phyloP scores from a whole-genome alignment of 2,113 vertebrate genomes.

The Promerops cafer region DNA sequence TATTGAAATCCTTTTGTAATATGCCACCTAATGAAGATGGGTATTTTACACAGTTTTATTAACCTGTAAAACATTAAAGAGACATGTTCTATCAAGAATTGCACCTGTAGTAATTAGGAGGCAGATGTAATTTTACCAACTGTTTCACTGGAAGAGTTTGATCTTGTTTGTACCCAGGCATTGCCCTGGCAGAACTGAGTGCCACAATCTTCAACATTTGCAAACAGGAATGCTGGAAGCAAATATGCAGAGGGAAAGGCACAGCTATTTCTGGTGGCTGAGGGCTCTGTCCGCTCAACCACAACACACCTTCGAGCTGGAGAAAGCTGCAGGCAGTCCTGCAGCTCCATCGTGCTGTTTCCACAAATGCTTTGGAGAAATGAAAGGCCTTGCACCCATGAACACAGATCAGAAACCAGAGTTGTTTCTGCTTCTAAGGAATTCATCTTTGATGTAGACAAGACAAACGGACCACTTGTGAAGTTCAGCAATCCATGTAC shows the following conservation, averaged over 20 bases:
- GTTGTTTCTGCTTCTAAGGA: neutral
- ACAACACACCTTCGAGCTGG: neutral
- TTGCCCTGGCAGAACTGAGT: neutral
- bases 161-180: neutral
- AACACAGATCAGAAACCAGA: neutral
- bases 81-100: neutral
- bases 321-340: neutral
- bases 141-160: neutral
- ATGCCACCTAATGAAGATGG: neutral
- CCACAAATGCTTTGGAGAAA: neutral
- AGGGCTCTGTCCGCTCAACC: neutral
- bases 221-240: neutral
- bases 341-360: neutral
- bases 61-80: neutral
- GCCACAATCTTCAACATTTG: neutral
- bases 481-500: neutral
- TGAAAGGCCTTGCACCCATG: neutral
- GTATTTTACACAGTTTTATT: neutral
- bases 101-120: neutral
- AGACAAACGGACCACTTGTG: neutral
- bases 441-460: neutral
- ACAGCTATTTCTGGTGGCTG: conserved; percentile 15
- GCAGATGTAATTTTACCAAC: neutral
- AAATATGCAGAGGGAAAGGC: neutral
- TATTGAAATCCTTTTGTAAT: neutral